These are phyloP conservation scores for Nematopogon swammerdamellus DNA, from an alignment of 2,888 invertebrate genomes.

Conservation along the genomic window DNA sequence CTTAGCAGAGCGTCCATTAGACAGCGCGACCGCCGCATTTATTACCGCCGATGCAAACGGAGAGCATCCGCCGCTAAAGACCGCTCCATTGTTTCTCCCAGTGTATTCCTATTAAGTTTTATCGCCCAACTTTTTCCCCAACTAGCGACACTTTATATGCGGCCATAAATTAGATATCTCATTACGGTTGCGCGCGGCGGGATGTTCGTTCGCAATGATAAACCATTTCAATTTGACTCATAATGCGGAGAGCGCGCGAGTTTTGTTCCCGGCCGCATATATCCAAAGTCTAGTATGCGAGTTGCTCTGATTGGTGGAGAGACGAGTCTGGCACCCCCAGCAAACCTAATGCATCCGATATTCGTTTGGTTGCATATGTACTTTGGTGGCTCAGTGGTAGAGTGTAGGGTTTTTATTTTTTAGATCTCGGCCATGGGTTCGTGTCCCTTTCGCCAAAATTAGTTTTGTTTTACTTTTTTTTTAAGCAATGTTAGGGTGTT, in stretches of 20 bases:
- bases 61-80: constrained; percentile 23
- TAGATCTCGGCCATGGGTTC: too few species aligned
- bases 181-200: constrained; percentile 2
- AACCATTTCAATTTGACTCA: background rate
- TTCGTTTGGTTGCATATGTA: too few species aligned
- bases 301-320: too few species aligned
- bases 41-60: constrained; percentile 29
- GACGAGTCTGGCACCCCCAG: too few species aligned
- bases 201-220: background rate
- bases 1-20: background rate
- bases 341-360: too few species aligned
- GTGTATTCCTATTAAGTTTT: constrained; percentile 26
- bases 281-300: too few species aligned
- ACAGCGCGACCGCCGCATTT: background rate
- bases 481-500: too few species aligned
- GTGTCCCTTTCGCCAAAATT: too few species aligned
- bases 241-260: background rate
- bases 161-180: constrained; percentile 6
- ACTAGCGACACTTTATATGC: constrained; percentile 4
- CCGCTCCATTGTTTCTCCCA: constrained; percentile 26
- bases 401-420: too few species aligned
- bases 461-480: too few species aligned
- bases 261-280: too few species aligned
- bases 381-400: too few species aligned
- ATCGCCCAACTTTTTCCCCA: constrained; percentile 30